Evolutionary conservation across 2,888 invertebrate genomes (phyloP).

Genomic region (Ophraella communa): DNA sequence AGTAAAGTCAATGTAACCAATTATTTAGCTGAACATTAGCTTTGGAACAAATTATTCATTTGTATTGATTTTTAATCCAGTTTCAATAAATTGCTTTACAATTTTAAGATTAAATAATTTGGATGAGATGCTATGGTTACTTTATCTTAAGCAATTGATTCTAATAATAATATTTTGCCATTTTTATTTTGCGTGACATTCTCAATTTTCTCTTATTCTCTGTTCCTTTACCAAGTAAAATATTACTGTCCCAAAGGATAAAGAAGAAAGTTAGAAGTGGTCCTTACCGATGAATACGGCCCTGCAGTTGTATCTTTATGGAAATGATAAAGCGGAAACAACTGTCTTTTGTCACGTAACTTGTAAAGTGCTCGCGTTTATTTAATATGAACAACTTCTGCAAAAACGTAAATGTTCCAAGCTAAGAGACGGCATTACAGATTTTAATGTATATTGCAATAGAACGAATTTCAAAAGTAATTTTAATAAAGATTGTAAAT

Average conservation of each 20-base stretch:
- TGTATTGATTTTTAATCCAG: too few relatives aligned
- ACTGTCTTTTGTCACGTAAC: slow-evolving; percentile 43
- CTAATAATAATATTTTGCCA: too few relatives aligned
- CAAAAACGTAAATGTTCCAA: slow-evolving; percentile 10
- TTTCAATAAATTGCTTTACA: too few relatives aligned
- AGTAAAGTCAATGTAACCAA: too few relatives aligned
- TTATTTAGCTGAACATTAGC: too few relatives aligned
- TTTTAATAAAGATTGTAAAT: slow-evolving; percentile 3
- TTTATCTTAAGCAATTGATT: too few relatives aligned
- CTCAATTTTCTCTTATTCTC: too few relatives aligned
- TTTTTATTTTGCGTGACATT: too few relatives aligned
- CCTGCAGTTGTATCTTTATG: slow-evolving; percentile 15
- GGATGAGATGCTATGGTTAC: too few relatives aligned
- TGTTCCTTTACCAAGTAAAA: too few relatives aligned
- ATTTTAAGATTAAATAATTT: too few relatives aligned
- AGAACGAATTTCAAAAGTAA: not conserved
- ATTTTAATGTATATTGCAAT: slow-evolving; percentile 4
- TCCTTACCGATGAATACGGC: not conserved
- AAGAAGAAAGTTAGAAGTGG: not conserved
- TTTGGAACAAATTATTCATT: too few relatives aligned
- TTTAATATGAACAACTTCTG: slow-evolving; percentile 20
- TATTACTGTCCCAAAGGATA: not conserved
- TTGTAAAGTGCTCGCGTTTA: slow-evolving; percentile 38
- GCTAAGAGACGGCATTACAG: slow-evolving; percentile 13
- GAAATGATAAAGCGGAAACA: slow-evolving; percentile 37